Percentiles rank a stretch among this genome's conserved stretches.
phyloP scores from a whole-genome alignment of 2,797 vertebrate species.

The Sparidentex hasta region DNA sequence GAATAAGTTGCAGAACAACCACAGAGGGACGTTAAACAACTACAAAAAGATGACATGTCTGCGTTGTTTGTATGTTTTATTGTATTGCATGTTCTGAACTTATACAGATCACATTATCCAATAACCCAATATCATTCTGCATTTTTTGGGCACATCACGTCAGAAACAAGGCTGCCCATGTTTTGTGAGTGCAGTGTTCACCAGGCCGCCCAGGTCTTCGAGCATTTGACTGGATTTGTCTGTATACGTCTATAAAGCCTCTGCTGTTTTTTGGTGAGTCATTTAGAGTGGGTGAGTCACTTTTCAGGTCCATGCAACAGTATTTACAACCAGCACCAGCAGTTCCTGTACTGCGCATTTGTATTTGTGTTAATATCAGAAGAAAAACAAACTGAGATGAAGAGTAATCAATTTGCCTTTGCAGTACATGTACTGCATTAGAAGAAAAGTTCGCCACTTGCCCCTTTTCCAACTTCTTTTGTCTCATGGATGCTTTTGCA shows the following conservation, averaged over 20 bases:
- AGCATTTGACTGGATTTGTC: constrained; percentile 33
- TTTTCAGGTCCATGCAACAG: constrained; percentile 49
- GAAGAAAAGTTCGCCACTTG: constrained; percentile 39
- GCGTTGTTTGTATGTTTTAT: neutral
- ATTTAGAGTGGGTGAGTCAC: constrained; percentile 57
- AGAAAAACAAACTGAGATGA: constrained; percentile 11
- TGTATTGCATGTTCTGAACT: constrained; percentile 1
- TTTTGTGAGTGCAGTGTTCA: constrained; percentile 21
- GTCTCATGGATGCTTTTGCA: constrained; percentile 37
- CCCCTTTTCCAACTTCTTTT: constrained; percentile 47
- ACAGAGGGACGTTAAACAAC: too few species aligned
- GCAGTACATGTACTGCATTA: neutral
- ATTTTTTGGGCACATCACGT: constrained; percentile 24
- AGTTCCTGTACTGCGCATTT: constrained; percentile 24
- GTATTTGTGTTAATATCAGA: constrained; percentile 19
- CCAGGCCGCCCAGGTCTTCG: neutral
- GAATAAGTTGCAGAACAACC: too few species aligned
- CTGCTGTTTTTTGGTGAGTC: constrained; percentile 56
- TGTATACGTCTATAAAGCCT: constrained; percentile 35
- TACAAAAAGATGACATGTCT: neutral
- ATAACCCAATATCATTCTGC: constrained; percentile 8
- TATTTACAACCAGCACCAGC: constrained; percentile 2
- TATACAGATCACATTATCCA: constrained; percentile 30
- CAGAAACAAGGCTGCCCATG: neutral
- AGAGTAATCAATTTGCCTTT: constrained; percentile 19